A percentile compares a stretch with the other conserved stretches of the same genome.
Evolutionary conservation across 2,888 invertebrate genomes (phyloP).

Genomic region (Tiliacea aurago): DNA sequence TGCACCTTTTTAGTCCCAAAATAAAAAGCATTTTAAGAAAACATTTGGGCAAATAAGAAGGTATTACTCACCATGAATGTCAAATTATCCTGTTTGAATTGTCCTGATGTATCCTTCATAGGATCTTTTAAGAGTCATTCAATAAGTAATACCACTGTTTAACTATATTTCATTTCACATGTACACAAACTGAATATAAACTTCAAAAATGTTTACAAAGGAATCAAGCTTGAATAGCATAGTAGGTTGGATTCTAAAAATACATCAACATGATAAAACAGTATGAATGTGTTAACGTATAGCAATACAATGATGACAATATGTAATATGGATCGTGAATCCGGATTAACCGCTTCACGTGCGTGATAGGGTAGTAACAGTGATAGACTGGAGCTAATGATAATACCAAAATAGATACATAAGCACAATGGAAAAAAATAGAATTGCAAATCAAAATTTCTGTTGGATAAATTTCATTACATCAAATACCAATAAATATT

Average conservation of each 20-base stretch:
- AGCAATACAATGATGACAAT: slow-evolving; percentile 86
- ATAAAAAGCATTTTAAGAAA: slow-evolving; percentile 7
- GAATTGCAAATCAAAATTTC: slow-evolving; percentile 33
- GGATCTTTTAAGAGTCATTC: slow-evolving; percentile 68
- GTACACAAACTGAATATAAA: slow-evolving; percentile 67
- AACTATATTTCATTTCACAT: slow-evolving; percentile 63
- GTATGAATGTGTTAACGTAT: slow-evolving; percentile 85
- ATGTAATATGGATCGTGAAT: slow-evolving; percentile 80
- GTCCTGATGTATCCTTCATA: slow-evolving; percentile 75
- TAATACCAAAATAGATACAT: slow-evolving; percentile 65
- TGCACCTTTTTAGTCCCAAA: background rate
- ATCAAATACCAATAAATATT: background rate
- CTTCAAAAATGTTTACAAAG: slow-evolving; percentile 83
- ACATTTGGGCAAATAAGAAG: background rate
- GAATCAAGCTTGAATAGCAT: slow-evolving; percentile 83
- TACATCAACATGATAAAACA: slow-evolving; percentile 88
- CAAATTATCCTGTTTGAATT: slow-evolving; percentile 73
- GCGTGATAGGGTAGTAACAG: slow-evolving; percentile 66
- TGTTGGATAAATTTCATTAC: background rate
- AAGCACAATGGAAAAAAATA: slow-evolving; percentile 52
- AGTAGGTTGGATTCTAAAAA: slow-evolving; percentile 86
- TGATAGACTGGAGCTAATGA: slow-evolving; percentile 62
- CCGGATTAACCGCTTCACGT: slow-evolving; percentile 81
- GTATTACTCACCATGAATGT: slow-evolving; percentile 84
- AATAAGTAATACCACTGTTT: slow-evolving; percentile 68